Evolutionary conservation across 2,113 vertebrate genomes (phyloP).

Genomic region (Ceyx margarethae): DNA sequence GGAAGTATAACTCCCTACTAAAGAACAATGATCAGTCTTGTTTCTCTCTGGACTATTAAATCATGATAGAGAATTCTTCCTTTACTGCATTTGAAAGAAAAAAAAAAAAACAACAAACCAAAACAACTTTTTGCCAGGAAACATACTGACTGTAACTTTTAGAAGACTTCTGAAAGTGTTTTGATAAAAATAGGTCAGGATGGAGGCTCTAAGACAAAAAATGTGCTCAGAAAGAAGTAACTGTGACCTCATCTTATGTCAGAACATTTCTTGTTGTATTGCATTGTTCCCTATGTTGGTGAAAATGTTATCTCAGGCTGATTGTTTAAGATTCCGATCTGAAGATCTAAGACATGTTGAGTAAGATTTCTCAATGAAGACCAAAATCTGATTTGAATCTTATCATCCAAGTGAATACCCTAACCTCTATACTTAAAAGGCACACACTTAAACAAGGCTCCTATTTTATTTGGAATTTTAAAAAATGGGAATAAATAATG

Average conservation of each 20-base stretch:
- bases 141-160: neutral
- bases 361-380: neutral
- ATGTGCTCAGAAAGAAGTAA: neutral
- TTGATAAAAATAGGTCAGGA: conserved; percentile 18
- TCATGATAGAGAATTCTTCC: neutral
- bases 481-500: neutral
- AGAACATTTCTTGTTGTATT: conserved; percentile 20
- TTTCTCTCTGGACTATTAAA: neutral
- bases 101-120: neutral
- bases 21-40: neutral
- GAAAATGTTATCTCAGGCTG: neutral
- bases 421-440: neutral
- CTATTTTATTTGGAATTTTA: neutral
- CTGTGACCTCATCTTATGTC: neutral
- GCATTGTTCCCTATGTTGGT: neutral
- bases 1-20: neutral
- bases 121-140: neutral
- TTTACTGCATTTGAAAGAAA: neutral
- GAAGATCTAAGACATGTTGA: neutral
- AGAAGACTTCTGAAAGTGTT: conserved; percentile 16
- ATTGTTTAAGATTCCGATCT: conserved; percentile 6
- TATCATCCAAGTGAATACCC: neutral
- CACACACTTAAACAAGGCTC: neutral
- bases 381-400: neutral
- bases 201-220: neutral